Percentiles rank a stretch among this genome's conserved stretches.
Evolutionary conservation across 2,888 invertebrate genomes (phyloP).

Genomic region (Phengaris arion): DNA sequence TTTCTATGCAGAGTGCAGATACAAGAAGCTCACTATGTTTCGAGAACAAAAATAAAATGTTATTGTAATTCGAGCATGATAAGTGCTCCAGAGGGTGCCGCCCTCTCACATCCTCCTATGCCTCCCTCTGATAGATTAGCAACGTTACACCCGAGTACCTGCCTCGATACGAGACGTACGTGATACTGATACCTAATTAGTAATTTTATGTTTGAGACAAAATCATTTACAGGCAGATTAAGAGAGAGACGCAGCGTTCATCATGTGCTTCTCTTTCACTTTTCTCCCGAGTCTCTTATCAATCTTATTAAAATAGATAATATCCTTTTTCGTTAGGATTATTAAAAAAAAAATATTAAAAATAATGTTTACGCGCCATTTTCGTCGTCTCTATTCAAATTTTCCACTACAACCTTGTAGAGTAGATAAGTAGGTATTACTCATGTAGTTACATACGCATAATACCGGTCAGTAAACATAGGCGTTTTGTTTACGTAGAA

Average conservation of each 20-base stretch:
- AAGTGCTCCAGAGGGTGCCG: slow-evolving; percentile 39
- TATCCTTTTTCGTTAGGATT: not conserved
- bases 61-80: slow-evolving; percentile 25
- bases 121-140: slow-evolving; percentile 45
- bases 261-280: not conserved
- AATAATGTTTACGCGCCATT: slow-evolving; percentile 1
- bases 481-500: slow-evolving; percentile 43
- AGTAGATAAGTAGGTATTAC: slow-evolving; percentile 60
- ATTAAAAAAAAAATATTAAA: not conserved
- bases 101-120: slow-evolving; percentile 38
- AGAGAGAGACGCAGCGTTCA: not conserved
- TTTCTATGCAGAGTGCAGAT: not conserved
- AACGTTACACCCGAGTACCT: slow-evolving; percentile 16
- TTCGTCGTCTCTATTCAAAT: slow-evolving; percentile 43
- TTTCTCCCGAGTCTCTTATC: not conserved
- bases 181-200: not conserved
- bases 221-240: not conserved
- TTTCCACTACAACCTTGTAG: slow-evolving; percentile 59
- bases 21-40: not conserved
- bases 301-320: not conserved
- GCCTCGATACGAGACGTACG: not conserved
- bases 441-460: slow-evolving; percentile 50
- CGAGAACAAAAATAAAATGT: slow-evolving; percentile 21
- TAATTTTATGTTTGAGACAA: not conserved
- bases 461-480: slow-evolving; percentile 49